These are phyloP conservation scores for Oxyura jamaicensis DNA, from an alignment of 2,113 vertebrate species.

Conservation along the genomic window DNA sequence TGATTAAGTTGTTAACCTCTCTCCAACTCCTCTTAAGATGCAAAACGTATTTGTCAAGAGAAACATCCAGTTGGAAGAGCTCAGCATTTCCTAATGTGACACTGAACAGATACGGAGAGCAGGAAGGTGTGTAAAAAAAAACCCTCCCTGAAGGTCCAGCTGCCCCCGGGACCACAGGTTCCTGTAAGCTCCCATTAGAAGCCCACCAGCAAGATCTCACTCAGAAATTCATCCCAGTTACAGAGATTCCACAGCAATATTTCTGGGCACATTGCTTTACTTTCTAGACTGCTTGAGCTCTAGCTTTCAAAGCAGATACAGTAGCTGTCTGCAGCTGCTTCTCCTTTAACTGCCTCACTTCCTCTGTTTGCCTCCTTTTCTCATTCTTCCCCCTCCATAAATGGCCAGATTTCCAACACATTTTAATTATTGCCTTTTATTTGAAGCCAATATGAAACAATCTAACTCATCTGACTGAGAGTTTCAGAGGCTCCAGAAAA, in stretches of 20 bases:
- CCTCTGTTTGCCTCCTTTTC: background rate
- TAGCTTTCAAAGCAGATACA: background rate
- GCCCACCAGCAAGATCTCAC: background rate
- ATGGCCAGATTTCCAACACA: background rate
- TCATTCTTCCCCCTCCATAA: background rate
- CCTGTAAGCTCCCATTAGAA: accelerated
- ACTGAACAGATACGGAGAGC: background rate
- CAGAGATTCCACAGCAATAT: background rate
- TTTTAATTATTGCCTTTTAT: background rate
- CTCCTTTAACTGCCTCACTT: background rate
- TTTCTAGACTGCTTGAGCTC: background rate
- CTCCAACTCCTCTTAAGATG: background rate
- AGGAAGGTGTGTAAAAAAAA: background rate
- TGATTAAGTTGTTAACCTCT: background rate
- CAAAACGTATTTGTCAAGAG: background rate
- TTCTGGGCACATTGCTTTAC: background rate
- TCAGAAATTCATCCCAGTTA: background rate
- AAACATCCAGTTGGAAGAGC: background rate
- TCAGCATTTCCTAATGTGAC: background rate
- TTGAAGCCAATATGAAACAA: background rate
- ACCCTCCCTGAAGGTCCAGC: background rate
- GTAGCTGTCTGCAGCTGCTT: background rate
- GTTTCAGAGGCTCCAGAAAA: background rate
- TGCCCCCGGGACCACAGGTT: background rate
- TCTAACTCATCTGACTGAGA: background rate